Base-by-base conservation (phyloP, 1,140 invertebrate genomes). In the Heliconius himera region DNA sequence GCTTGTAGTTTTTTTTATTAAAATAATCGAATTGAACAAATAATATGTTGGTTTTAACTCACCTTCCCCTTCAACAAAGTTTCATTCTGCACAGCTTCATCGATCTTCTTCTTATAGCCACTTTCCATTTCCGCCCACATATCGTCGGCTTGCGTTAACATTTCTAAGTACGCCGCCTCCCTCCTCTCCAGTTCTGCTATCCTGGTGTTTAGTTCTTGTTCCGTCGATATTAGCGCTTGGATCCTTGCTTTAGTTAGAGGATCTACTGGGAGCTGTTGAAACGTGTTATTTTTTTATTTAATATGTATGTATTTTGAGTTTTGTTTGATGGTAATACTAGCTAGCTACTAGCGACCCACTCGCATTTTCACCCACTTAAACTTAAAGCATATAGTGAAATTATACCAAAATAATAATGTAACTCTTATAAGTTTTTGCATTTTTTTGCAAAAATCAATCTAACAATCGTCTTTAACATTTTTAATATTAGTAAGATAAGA, bases 41-140 rank as follows among this genome's bases (percentile, higher is more conserved):
- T 46, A 46, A 1, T 16, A 16, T 46, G 13, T 46, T 16, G 13
- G 9, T 16, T 71, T 33, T 26, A 26, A 56, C 77, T 80, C 76
- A 94, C 92, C 87, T 91, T 90, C 77, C 84, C 85, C 33, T 88
- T 92, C 76, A 93, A 80, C 26, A 86, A 74, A 8, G 75, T 78
- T 76, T 94, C 89, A 0, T 80, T 84, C 1, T 89, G 81, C 26
- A 94, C 90, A 18, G 92, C 92, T 22, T 95, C 94, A 74, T 95
- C 90, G 73, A 96, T 95, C 79, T 93, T 95, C 86, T 94, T 95
- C 88, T 96, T 96, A 81, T 96, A 97, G 0, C 96, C 95, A 2
- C 94, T 94, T 83, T 97, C 96, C 91, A 97, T 95, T 66, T 96
- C 96, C 0, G 96, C 96, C 95, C 97, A 97, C 88, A 97, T 96